Conservation (phyloP, 2,888 invertebrate genomes). For the Polyploca ridens region DNA sequence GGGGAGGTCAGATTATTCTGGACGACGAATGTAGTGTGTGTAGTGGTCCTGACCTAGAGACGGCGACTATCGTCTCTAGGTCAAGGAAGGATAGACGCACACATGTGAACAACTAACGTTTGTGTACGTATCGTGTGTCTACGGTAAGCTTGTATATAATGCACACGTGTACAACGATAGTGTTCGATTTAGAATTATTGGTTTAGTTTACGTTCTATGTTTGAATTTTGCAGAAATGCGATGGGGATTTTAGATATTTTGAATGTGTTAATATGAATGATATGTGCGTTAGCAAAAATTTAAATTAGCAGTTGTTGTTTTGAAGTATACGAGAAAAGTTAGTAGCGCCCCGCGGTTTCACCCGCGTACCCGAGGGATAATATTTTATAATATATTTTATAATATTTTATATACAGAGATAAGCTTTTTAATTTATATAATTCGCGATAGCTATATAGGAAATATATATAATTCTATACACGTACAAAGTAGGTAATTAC, state of each 20-base stretch:
- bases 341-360: no score
- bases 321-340: no score
- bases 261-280: not conserved
- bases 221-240: constrained; percentile 19
- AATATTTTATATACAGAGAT: no score
- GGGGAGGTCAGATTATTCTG: constrained; percentile 46
- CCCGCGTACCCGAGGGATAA: no score
- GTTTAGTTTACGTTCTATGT: constrained; percentile 11
- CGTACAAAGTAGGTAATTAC: no score
- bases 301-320: no score
- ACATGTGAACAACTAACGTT: constrained; percentile 46
- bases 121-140: constrained; percentile 14
- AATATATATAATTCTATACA: no score
- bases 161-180: constrained; percentile 14
- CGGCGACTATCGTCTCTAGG: constrained; percentile 79
- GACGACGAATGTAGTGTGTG: constrained; percentile 66
- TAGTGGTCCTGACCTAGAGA: constrained; percentile 82
- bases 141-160: not conserved
- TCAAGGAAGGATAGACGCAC: constrained; percentile 83
- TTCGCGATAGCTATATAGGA: no score
- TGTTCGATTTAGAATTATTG: constrained; percentile 16
- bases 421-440: no score
- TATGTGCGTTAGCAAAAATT: not conserved
- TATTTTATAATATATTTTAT: no score
- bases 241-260: not conserved